Conservation (phyloP, 1,140 invertebrate genomes). For the Frieseomelitta varia region DNA sequence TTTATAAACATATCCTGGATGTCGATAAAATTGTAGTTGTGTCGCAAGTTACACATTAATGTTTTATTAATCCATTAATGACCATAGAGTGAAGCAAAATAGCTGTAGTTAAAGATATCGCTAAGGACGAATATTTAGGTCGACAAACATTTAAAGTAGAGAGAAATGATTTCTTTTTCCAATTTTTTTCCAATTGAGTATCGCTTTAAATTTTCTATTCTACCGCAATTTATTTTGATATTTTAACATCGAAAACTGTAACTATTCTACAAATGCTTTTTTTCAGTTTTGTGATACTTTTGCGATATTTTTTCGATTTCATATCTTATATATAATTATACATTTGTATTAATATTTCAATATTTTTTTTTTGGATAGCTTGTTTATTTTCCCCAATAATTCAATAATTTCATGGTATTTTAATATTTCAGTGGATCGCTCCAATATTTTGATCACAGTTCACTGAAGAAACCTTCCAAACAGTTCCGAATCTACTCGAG, state of each 20-base stretch:
- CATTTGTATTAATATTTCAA: background rate
- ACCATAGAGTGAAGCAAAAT: background rate
- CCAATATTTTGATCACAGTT: no score
- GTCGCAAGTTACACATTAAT: fast-evolving
- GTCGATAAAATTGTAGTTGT: background rate
- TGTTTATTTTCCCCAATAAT: background rate
- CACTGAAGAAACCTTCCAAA: background rate
- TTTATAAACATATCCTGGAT: background rate
- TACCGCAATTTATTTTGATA: no score
- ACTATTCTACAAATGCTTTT: background rate
- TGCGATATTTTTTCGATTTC: no score
- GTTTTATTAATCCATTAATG: background rate
- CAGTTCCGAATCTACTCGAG: no score
- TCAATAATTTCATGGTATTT: background rate
- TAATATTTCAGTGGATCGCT: background rate
- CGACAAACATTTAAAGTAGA: background rate
- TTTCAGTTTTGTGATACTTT: background rate
- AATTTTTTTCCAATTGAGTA: background rate
- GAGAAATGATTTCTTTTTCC: background rate
- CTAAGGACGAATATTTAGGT: background rate
- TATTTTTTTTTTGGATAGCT: background rate
- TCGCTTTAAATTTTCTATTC: background rate
- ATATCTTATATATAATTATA: background rate
- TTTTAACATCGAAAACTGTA: no score
- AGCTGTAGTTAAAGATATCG: background rate